Percentiles rank a stretch among this genome's conserved stretches.
These are phyloP conservation scores for Cyprinodon tularosa DNA, from an alignment of 2,113 vertebrate species.

Conservation along the genomic window DNA sequence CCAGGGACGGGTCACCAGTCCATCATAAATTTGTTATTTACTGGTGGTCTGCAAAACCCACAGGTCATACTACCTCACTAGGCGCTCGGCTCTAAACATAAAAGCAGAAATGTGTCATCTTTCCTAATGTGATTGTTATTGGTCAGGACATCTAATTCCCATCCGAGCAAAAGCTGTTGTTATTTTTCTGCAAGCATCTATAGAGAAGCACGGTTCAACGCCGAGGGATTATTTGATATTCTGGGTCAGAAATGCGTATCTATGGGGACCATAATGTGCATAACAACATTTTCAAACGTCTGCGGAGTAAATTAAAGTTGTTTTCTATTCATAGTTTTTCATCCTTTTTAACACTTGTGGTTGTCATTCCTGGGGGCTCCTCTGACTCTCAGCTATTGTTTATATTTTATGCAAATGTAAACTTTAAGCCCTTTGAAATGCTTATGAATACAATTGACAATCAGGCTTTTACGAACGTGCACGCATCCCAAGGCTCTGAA, in stretches of 20 bases:
- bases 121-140: slow-evolving; percentile 45
- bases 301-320: slow-evolving; percentile 15
- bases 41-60: slow-evolving; percentile 1
- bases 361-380: background rate
- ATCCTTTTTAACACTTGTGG: background rate
- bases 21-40: slow-evolving; percentile 3
- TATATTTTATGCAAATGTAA: slow-evolving; percentile 1
- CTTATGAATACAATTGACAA: slow-evolving; percentile 7
- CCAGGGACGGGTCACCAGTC: background rate
- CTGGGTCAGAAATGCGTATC: slow-evolving; percentile 22
- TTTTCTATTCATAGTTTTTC: slow-evolving; percentile 6
- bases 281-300: slow-evolving; percentile 2
- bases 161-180: slow-evolving; percentile 28
- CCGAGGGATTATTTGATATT: slow-evolving; percentile 38
- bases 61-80: slow-evolving; percentile 1
- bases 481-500: slow-evolving; percentile 20
- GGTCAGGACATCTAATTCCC: slow-evolving; percentile 54
- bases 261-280: slow-evolving; percentile 21
- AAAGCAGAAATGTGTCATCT: slow-evolving; percentile 15
- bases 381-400: background rate
- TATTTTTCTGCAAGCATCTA: slow-evolving; percentile 21
- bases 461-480: background rate
- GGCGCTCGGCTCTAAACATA: background rate
- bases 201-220: slow-evolving; percentile 22
- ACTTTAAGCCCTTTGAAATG: background rate